Conservation (phyloP, 2,888 invertebrate species). For the Subacronicta megacephala region DNA sequence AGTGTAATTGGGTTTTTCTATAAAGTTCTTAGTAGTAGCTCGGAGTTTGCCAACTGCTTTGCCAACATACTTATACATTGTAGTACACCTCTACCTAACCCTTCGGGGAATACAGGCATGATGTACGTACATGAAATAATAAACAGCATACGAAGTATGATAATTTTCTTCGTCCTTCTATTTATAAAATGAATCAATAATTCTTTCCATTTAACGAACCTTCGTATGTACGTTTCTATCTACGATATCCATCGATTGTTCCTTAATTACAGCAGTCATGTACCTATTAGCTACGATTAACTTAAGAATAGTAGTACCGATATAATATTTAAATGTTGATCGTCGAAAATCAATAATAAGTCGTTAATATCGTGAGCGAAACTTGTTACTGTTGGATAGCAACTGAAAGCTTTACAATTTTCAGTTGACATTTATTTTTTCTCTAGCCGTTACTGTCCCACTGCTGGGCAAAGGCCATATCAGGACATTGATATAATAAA, state of each 20-base stretch:
- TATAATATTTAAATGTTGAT: conserved; percentile 4
- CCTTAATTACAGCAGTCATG: conserved; percentile 21
- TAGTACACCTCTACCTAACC: no score
- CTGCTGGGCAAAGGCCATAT: no score
- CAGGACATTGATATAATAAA: conserved; percentile 6
- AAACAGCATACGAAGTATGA: no score
- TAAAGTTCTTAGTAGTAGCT: no score
- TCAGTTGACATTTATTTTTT: no score
- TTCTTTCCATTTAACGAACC: neutral
- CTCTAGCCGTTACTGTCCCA: no score
- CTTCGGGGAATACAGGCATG: no score
- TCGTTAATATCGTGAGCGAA: conserved; percentile 34
- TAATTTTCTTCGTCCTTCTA: neutral
- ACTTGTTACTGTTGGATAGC: conserved; percentile 28
- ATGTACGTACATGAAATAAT: no score
- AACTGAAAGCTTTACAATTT: conserved; percentile 29
- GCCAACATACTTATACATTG: no score
- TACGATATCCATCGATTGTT: conserved; percentile 8
- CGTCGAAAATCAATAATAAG: conserved; percentile 37
- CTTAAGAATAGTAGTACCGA: neutral
- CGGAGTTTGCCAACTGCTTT: no score
- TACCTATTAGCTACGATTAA: conserved; percentile 17
- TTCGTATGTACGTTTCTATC: neutral
- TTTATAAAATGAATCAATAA: conserved; percentile 1
- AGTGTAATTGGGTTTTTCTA: no score